A percentile compares a stretch with the other conserved stretches of the same genome.
Conservation (phyloP, 2,888 invertebrate species). For the Meta bourneti region DNA sequence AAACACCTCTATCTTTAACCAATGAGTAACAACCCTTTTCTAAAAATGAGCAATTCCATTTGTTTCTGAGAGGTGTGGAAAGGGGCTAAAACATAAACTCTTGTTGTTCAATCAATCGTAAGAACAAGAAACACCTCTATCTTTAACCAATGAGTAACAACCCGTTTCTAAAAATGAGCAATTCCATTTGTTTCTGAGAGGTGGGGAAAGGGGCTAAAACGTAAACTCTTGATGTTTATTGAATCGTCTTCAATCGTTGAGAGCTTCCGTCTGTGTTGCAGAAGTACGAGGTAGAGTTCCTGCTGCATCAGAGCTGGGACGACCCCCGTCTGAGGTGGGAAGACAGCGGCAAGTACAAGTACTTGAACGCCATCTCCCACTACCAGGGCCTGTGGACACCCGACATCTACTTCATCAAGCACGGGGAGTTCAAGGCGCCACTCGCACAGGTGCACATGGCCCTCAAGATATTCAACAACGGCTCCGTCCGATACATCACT, state of each 20-base stretch:
- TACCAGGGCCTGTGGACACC: slow-evolving; percentile 95
- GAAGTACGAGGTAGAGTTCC: slow-evolving; percentile 97
- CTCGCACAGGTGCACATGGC: slow-evolving; percentile 96
- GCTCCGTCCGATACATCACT: slow-evolving; percentile 96
- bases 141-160: no score
- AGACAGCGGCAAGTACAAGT: slow-evolving; percentile 86
- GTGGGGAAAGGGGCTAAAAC: no score
- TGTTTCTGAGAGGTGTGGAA: no score
- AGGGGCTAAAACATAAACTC: no score
- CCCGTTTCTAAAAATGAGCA: no score
- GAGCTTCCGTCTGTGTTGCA: background rate
- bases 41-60: no score
- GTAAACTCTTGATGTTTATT: no score
- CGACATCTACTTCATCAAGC: slow-evolving; percentile 97
- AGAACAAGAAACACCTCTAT: no score
- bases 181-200: no score
- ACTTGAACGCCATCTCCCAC: slow-evolving; percentile 94
- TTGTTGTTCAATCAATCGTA: no score
- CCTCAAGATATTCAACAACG: slow-evolving; percentile 93
- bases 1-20: no score
- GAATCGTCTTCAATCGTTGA: background rate
- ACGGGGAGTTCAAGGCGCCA: slow-evolving; percentile 94
- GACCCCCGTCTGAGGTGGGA: slow-evolving; percentile 93
- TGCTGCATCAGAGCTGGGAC: slow-evolving; percentile 95
- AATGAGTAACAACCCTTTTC: no score